Base-by-base conservation (phyloP, 2,888 invertebrate species). In the Temnothorax rugatulus region DNA sequence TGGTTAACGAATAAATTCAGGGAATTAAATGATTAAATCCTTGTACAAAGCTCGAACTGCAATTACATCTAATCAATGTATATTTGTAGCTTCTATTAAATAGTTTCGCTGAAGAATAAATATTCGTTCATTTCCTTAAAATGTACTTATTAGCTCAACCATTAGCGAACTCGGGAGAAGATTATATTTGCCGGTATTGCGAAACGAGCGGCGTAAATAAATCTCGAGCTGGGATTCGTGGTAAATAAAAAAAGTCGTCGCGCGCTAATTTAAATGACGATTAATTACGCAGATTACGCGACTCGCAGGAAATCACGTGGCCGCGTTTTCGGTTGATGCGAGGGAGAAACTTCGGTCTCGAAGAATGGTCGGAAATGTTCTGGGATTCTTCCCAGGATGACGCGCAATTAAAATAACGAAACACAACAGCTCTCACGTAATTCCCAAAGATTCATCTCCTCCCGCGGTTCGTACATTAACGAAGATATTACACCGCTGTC, bases 311-410 rank as follows among this genome's bases (percentile, higher is more conserved):
- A 82, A 81, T 61, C 84, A 83, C 69, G 76, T 63, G 86, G 82
- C 86, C 68, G 44, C 29, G 54, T 84, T 84, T 84, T 61, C 75
- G 85, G 69, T 86, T 69, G 73, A n/a, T 52, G 57, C 52, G 64
- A 73, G 66, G 73, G 71, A 82, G 75, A 82, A 83, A 76, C 84
- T 83, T 86, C 59, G 83, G 21, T 4, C 66, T 5, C 63, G 44
- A 73, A 88, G 90, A 90, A 91, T 89, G 77, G 86, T 90, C 83
- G 88, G 91, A 91, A 91, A 87, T 50, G 81, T 84, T 76, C 88
- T 91, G 91, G 87, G 92, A 92, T 87, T 64, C 84, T 92, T 91
- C 91, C 90, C 91, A 91, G 87, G 86, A 84, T 74, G 87, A 88
- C 81, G 74, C 61, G 87, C 76, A 85, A 90, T 90, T 90, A 90